Percentiles rank a stretch among this genome's conserved stretches.
phyloP scores from a whole-genome alignment of 1,140 invertebrate species.

The Melipona quadrifasciata region DNA sequence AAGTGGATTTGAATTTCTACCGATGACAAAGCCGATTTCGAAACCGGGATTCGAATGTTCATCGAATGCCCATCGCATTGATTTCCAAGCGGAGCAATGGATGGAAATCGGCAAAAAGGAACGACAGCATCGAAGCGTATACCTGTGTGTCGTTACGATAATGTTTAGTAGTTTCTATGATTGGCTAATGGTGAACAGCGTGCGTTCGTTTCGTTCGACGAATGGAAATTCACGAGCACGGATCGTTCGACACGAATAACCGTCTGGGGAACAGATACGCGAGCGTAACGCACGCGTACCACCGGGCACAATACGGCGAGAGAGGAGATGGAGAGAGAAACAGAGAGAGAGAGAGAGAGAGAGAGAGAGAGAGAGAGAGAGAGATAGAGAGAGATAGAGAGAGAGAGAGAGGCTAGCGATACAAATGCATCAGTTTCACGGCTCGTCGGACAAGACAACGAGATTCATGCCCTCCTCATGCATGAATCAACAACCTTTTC shows the following conservation, averaged over 20 bases:
- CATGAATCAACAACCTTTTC: slow-evolving; percentile 80
- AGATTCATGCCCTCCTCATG: slow-evolving; percentile 76
- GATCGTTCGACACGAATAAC: background rate
- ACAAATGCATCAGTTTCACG: slow-evolving; percentile 81
- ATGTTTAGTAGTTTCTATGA: background rate
- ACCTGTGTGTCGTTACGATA: background rate
- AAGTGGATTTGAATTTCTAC: no score
- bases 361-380: slow-evolving; percentile 46
- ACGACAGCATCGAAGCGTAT: background rate
- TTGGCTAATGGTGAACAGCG: background rate
- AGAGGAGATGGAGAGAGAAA: slow-evolving; percentile 31
- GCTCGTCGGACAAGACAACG: slow-evolving; percentile 78
- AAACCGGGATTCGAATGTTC: no score
- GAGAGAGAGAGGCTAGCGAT: slow-evolving; percentile 64
- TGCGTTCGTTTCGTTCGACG: background rate
- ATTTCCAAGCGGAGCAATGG: no score
- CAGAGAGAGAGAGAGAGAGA: slow-evolving; percentile 48
- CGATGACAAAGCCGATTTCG: no score
- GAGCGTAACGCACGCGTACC: slow-evolving; percentile 47
- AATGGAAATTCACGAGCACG: slow-evolving; percentile 17
- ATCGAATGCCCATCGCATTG: no score
- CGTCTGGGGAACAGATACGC: slow-evolving; percentile 23
- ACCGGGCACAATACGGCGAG: slow-evolving; percentile 29
- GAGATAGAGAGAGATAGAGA: slow-evolving; percentile 29
- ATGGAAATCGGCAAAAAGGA: background rate